Conservation (phyloP, 1,140 invertebrate species). For the Carposina sasakii region DNA sequence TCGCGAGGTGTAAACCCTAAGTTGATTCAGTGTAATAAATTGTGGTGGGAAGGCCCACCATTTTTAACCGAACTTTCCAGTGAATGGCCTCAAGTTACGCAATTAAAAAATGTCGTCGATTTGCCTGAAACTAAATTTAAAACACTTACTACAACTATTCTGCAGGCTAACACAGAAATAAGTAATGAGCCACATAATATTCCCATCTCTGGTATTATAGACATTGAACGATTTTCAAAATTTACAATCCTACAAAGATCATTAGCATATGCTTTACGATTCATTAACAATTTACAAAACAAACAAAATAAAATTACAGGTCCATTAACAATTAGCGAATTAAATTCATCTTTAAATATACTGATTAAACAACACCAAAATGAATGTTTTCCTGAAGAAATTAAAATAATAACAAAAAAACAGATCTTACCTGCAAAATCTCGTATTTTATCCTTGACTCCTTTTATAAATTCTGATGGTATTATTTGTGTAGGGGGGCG, state of each 20-base stretch:
- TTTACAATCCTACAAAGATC: constrained; percentile 2
- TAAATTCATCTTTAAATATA: neutral
- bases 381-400: neutral
- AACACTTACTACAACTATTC: neutral
- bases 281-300: neutral
- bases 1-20: constrained; percentile 8
- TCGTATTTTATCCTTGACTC: neutral
- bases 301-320: neutral
- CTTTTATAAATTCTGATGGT: constrained; percentile 1
- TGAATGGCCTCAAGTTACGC: constrained; percentile 1
- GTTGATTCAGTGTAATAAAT: neutral
- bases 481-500: constrained; percentile 6
- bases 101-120: neutral
- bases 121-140: constrained; percentile 10
- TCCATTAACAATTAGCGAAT: neutral
- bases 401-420: neutral
- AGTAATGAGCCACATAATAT: neutral
- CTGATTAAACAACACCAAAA: constrained; percentile 1
- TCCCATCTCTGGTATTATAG: neutral
- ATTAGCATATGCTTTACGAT: neutral
- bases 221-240: constrained; percentile 12
- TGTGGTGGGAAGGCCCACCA: constrained; percentile 10
- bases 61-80: neutral
- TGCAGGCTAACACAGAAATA: neutral
- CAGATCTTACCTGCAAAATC: constrained; percentile 2